Base-by-base conservation (phyloP, 2,797 vertebrate species). In the Spinus pinus region DNA sequence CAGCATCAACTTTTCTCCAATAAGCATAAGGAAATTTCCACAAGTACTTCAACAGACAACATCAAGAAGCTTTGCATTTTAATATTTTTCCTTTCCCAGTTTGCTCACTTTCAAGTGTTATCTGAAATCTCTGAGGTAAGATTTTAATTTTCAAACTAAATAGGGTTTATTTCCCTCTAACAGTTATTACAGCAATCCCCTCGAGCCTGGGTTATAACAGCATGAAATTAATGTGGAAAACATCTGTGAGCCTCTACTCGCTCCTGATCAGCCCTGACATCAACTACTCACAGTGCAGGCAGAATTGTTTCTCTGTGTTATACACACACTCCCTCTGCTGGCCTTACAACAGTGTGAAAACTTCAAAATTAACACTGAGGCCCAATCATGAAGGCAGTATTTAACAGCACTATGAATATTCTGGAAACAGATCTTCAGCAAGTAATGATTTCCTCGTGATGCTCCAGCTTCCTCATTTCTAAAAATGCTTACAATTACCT, bases 101-200 rank as follows among this genome's bases (percentile, higher is more conserved):
- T 87, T 86, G 33, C 27, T 93, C 44, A 58, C 51, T 84, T 89
- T 60, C 2, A 4, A 92, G 61, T 22, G 25, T 88, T 86, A 81
- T 42, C 57, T 78, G 47, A 46, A 87, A 91, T 87, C 72, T 86
- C 87, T 44, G 51, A 83, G 42, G 69, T 28, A 86, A 83, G 58
- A 87, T 79, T 92, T 95, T 90, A 81, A 93, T 91, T 92, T 93
- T 84, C 60, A 47, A 61, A 86, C 44, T 91, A 72, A 70, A 84
- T 25, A 53, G 73, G 8, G 27, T 83, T 83, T 86, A 80, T 90
- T 88, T 94, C 37, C 28, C 57, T 93, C 69, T 81, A 81, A 79
- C 10, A 62, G 62, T 83, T 87, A 88, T 42, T 81, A 78, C 28
- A 62, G 54, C 47, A 91, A 53, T 7, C 37, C 66, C 31, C 18